Evolutionary conservation across 2,888 invertebrate genomes (phyloP).

Genomic region (Lysandra coridon): DNA sequence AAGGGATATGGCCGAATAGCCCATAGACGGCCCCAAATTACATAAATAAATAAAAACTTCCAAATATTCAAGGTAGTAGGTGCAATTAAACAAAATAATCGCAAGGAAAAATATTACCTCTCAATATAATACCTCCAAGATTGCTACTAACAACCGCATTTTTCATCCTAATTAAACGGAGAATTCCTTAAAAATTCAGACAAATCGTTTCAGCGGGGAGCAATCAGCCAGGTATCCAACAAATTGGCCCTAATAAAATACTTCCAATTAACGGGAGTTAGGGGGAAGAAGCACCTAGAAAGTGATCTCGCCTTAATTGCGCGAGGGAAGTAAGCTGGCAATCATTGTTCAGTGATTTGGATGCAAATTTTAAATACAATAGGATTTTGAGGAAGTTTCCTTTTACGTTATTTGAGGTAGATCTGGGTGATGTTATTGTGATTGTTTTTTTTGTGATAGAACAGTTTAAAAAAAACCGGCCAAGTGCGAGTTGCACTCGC

Average conservation of each 20-base stretch:
- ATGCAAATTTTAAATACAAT: constrained; percentile 30
- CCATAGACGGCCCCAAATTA: too few relatives aligned
- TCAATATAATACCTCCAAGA: too few relatives aligned
- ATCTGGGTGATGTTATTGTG: not conserved
- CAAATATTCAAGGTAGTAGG: too few relatives aligned
- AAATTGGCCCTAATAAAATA: constrained; percentile 77
- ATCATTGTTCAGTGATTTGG: constrained; percentile 31
- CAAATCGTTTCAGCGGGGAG: constrained; percentile 54
- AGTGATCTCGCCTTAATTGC: constrained; percentile 57
- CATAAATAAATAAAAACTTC: too few relatives aligned
- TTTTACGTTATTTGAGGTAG: constrained; percentile 13
- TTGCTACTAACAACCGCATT: not conserved
- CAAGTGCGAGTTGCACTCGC: too few relatives aligned
- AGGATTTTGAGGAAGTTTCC: constrained; percentile 9
- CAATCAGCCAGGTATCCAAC: constrained; percentile 72
- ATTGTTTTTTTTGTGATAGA: not conserved
- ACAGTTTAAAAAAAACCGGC: too few relatives aligned
- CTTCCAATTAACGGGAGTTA: constrained; percentile 65
- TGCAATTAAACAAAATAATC: too few relatives aligned
- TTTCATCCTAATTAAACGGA: constrained; percentile 34
- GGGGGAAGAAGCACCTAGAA: constrained; percentile 67
- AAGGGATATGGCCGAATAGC: too few relatives aligned
- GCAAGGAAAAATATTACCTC: not conserved
- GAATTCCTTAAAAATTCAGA: constrained; percentile 43
- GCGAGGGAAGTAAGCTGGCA: constrained; percentile 38